phyloP scores from a whole-genome alignment of 2,888 invertebrate genomes.

The Leptinotarsa haldemani region DNA sequence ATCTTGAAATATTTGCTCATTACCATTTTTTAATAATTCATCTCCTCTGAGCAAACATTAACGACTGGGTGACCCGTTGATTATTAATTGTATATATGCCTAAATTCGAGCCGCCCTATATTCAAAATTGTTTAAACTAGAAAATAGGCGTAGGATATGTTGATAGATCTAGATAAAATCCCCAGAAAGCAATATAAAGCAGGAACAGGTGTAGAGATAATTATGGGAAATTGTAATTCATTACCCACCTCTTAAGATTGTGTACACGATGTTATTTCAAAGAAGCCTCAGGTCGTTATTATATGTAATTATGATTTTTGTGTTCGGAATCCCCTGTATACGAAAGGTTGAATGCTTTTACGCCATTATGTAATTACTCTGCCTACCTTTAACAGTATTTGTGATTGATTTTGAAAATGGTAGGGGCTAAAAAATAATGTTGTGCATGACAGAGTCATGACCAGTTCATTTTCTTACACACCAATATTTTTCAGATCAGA shows the following conservation, averaged over 20 bases:
- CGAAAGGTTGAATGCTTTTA: too few species aligned
- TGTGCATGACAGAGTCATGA: too few species aligned
- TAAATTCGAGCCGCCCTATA: constrained; percentile 30
- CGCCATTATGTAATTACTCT: too few species aligned
- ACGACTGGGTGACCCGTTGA: constrained; percentile 18
- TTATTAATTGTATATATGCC: constrained; percentile 40
- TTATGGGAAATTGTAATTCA: constrained; percentile 42
- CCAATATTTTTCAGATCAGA: too few species aligned
- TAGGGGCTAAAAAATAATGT: too few species aligned
- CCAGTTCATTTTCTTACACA: too few species aligned
- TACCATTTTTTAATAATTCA: constrained; percentile 2
- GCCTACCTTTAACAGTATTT: too few species aligned
- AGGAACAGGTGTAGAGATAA: constrained; percentile 44
- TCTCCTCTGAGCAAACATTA: neutral
- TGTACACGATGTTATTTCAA: constrained; percentile 37
- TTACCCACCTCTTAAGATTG: constrained; percentile 40
- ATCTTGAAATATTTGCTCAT: neutral
- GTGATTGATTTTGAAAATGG: too few species aligned
- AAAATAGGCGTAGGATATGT: constrained; percentile 40
- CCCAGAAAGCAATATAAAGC: constrained; percentile 39
- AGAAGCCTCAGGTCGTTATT: neutral
- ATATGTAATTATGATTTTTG: neutral
- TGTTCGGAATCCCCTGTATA: neutral
- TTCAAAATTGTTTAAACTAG: constrained; percentile 33
- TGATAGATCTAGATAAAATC: constrained; percentile 46